These are phyloP conservation scores for Grus americana DNA, from an alignment of 2,113 vertebrate genomes.

Conservation along the genomic window DNA sequence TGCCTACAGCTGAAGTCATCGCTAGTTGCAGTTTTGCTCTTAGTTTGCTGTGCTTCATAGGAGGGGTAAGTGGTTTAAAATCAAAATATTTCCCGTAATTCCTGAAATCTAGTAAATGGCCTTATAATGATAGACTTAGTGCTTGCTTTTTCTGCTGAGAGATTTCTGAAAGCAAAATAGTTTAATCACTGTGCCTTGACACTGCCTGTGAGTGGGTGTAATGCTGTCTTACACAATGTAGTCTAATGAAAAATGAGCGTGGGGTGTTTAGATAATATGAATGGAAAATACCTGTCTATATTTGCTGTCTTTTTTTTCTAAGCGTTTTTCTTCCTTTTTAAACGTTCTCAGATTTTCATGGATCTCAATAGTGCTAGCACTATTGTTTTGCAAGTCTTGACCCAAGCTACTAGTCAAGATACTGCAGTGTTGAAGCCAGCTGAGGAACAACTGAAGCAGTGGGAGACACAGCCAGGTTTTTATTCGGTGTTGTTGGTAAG, in stretches of 20 bases:
- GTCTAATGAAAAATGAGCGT: not conserved
- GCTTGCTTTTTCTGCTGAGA: not conserved
- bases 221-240: not conserved
- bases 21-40: not conserved
- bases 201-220: not conserved
- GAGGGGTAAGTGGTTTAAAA: not conserved
- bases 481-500: conserved; percentile 95
- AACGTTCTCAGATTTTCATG: conserved; percentile 79
- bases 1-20: not conserved
- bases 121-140: not conserved
- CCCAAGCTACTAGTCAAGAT: conserved; percentile 96
- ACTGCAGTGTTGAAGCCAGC: conserved; percentile 93
- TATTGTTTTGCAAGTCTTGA: conserved; percentile 93
- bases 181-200: not conserved
- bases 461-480: conserved; percentile 98
- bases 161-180: not conserved
- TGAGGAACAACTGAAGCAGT: conserved; percentile 93
- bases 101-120: not conserved
- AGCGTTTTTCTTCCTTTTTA: not conserved
- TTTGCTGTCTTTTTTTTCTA: not conserved
- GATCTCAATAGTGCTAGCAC: conserved; percentile 93
- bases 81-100: not conserved
- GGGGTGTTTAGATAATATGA: not conserved
- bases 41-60: not conserved
- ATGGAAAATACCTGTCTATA: not conserved